Base-by-base conservation (phyloP, 2,888 invertebrate species). In the Podotricha telesiphe region DNA sequence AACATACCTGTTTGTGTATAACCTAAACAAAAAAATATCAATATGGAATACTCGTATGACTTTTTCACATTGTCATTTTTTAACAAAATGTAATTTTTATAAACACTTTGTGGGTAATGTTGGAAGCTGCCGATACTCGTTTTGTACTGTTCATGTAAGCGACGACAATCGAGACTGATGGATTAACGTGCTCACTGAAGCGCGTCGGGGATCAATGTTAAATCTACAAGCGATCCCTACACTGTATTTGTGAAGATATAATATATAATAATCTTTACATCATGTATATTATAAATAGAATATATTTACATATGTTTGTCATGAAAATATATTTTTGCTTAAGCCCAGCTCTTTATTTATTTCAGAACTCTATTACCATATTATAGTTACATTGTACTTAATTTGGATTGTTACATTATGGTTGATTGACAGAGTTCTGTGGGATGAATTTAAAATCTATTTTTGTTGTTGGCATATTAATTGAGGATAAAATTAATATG, bases 101-200 rank as follows among this genome's bases (percentile, higher is more conserved):
- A 1, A 42, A 13, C 13, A 20, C 13, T 55, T 34, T 17, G 34
- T 42, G 20, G 20, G 2, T 58, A n/a, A 20, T 42, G 28, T 48
- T 11, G 28, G 6, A 48, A 61, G 17, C 45, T 47, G n/a, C 17
- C 19, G n/a, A 20, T 34, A 15, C 48, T 42, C 42, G 17, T 34
- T 42, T 51, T 45, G 55, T 63, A 67, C 59, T 64, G 59, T 37
- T 63, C 42, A 40, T 67, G 62, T 72, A 65, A 69, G 47, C 67
- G 67, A 65, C 61, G 69, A 62, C 55, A 64, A 69, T 51, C 48
- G 61, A 42, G 55, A 55, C 67, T 65, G 69, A 56, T 65, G 67
- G 72, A 72, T 72, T 72, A 72, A 65, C 69, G 69, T 69, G 69
- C 67, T 56, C 64, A 53, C 51, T 65, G 69, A 67, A 40, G 61